A percentile compares a stretch with the other conserved stretches of the same genome.
Conservation (phyloP, 1,140 invertebrate genomes). For the Eueides isabella region DNA sequence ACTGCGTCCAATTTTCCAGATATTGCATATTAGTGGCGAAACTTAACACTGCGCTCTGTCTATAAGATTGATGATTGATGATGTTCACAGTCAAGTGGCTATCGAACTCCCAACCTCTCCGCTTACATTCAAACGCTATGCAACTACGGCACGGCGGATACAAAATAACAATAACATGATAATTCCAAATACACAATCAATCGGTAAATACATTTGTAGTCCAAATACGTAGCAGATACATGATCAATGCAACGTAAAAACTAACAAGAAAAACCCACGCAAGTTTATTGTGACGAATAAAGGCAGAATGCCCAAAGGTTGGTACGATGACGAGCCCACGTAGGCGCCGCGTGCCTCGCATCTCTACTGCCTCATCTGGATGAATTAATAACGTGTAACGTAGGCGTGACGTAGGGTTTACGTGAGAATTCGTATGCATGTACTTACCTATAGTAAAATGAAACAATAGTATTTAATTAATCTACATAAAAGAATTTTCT, state of each 20-base stretch:
- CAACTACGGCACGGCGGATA: too few species aligned
- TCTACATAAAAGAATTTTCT: conserved; percentile 3
- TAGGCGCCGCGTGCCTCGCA: conserved; percentile 64
- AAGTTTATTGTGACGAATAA: conserved; percentile 50
- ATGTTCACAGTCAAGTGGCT: too few species aligned
- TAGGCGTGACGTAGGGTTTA: conserved; percentile 57
- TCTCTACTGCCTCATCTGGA: conserved; percentile 46
- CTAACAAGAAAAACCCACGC: conserved; percentile 70
- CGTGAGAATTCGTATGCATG: not conserved
- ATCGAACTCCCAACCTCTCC: too few species aligned
- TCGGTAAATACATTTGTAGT: conserved; percentile 45
- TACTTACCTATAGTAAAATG: not conserved
- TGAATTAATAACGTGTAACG: conserved; percentile 46
- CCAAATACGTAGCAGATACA: conserved; percentile 41
- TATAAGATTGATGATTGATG: too few species aligned
- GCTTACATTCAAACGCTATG: too few species aligned
- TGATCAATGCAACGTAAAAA: conserved; percentile 53
- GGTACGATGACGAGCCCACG: conserved; percentile 46
- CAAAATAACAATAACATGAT: not conserved
- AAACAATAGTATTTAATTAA: conserved; percentile 5
- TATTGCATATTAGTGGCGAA: too few species aligned
- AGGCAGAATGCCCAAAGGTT: conserved; percentile 36
- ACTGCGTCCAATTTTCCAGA: too few species aligned
- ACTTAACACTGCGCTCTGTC: too few species aligned
- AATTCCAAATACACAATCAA: not conserved